Conservation (phyloP, 2,888 invertebrate species). For the Acanthopleura granulata region DNA sequence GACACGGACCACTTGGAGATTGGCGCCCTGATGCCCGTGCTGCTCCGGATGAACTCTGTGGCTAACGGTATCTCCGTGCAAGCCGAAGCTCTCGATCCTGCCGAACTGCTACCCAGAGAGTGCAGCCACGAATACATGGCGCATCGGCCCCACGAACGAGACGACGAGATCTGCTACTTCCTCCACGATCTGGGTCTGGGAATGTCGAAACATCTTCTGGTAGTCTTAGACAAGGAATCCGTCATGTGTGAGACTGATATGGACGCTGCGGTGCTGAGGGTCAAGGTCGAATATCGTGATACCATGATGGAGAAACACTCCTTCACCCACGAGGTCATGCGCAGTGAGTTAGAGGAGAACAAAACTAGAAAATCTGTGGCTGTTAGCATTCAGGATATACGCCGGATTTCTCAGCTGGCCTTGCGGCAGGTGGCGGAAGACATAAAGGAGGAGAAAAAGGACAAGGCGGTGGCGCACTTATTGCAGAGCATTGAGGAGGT, state of each 20-base stretch:
- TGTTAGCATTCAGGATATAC: slow-evolving; percentile 2
- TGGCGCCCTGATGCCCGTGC: slow-evolving; percentile 56
- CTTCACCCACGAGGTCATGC: background rate
- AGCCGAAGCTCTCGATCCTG: slow-evolving; percentile 36
- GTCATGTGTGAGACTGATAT: slow-evolving; percentile 2
- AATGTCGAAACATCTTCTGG: slow-evolving; percentile 41
- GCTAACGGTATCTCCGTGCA: slow-evolving; percentile 52
- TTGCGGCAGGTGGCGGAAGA: slow-evolving; percentile 37
- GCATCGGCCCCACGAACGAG: slow-evolving; percentile 24
- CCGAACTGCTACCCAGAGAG: slow-evolving; percentile 35
- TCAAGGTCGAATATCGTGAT: slow-evolving; percentile 25
- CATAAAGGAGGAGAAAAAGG: slow-evolving; percentile 31
- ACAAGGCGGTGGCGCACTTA: slow-evolving; percentile 30
- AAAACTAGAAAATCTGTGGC: background rate
- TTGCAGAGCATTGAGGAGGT: slow-evolving; percentile 38
- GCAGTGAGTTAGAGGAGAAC: background rate
- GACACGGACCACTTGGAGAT: slow-evolving; percentile 46
- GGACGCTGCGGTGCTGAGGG: slow-evolving; percentile 20
- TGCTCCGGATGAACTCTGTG: slow-evolving; percentile 53
- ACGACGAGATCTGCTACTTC: slow-evolving; percentile 40
- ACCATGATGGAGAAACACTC: slow-evolving; percentile 5
- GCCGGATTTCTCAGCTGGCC: slow-evolving; percentile 19
- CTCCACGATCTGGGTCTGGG: slow-evolving; percentile 48
- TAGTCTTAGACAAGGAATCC: slow-evolving; percentile 32
- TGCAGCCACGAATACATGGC: slow-evolving; percentile 45